These are phyloP conservation scores for Orcinus orca DNA, from an alignment of 2,113 vertebrate species.

Conservation along the genomic window DNA sequence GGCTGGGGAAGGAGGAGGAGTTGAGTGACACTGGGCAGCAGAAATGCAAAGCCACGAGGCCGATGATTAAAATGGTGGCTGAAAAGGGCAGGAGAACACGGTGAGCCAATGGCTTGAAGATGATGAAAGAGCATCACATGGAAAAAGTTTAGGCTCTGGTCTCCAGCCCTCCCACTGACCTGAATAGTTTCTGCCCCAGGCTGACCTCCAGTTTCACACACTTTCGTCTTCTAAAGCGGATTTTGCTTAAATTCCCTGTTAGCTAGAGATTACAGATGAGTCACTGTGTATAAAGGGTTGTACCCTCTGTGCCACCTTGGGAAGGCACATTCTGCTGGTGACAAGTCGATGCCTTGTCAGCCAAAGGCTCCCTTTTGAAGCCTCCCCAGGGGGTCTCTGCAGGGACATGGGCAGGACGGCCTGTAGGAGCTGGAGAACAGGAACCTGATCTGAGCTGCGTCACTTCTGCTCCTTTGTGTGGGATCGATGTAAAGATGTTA, in stretches of 20 bases:
- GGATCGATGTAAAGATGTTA: constrained; percentile 55
- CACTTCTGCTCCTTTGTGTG: neutral
- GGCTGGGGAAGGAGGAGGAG: neutral
- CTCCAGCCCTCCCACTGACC: neutral
- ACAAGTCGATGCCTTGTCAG: constrained; percentile 48
- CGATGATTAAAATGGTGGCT: constrained; percentile 34
- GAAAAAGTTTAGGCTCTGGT: neutral
- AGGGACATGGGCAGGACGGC: neutral
- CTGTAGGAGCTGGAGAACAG: neutral
- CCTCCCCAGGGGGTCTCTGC: neutral
- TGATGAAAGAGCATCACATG: neutral
- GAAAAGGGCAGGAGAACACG: neutral
- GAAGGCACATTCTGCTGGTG: constrained; percentile 59
- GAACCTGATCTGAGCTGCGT: neutral
- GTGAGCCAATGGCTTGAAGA: neutral
- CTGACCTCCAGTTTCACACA: neutral
- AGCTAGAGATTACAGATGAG: constrained; percentile 37
- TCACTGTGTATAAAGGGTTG: neutral
- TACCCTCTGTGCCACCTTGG: neutral
- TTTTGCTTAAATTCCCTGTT: constrained; percentile 39
- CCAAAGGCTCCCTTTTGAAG: constrained; percentile 45
- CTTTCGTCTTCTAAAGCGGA: neutral
- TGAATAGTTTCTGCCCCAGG: neutral
- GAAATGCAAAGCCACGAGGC: constrained; percentile 34
- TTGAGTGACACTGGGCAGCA: constrained; percentile 19